Percentiles rank a stretch among this genome's conserved stretches.
Evolutionary conservation across 1,140 invertebrate genomes (phyloP).

Genomic region (Belonocnema kinseyi): DNA sequence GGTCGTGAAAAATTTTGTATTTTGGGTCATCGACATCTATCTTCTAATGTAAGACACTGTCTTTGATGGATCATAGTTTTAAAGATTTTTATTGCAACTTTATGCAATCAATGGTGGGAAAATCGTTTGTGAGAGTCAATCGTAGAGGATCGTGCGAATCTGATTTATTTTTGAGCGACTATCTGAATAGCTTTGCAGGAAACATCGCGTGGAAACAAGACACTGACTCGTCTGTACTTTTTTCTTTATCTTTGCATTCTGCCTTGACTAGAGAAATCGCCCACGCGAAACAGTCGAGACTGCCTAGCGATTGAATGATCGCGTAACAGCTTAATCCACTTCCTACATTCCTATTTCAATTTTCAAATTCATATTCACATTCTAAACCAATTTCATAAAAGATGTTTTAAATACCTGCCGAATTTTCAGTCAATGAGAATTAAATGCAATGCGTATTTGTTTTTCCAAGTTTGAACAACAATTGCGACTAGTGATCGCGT

Average conservation of each 20-base stretch:
- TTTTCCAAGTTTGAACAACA: neutral
- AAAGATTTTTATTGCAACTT: slow-evolving; percentile 27
- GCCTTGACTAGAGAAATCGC: slow-evolving; percentile 37
- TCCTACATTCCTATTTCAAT: slow-evolving; percentile 31
- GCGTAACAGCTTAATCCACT: slow-evolving; percentile 36
- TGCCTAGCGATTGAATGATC: slow-evolving; percentile 24
- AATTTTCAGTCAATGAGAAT: neutral
- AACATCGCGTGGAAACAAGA: slow-evolving; percentile 61
- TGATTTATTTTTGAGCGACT: slow-evolving; percentile 62
- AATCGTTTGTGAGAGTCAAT: slow-evolving; percentile 62
- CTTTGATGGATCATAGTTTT: slow-evolving; percentile 17
- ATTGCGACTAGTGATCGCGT: neutral
- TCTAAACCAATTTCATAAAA: slow-evolving; percentile 9
- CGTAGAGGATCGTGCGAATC: slow-evolving; percentile 62
- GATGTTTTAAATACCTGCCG: neutral
- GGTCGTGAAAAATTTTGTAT: neutral
- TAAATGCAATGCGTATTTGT: neutral
- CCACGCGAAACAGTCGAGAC: slow-evolving; percentile 23
- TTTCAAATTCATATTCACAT: slow-evolving; percentile 14
- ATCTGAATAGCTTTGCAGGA: slow-evolving; percentile 50
- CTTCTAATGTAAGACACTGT: slow-evolving; percentile 32
- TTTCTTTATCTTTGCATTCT: slow-evolving; percentile 40
- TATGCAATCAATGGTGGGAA: slow-evolving; percentile 39
- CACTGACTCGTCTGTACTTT: slow-evolving; percentile 44
- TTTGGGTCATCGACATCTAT: slow-evolving; percentile 34